Base-by-base conservation (phyloP, 1,140 invertebrate genomes). In the Drosophila suzukii region DNA sequence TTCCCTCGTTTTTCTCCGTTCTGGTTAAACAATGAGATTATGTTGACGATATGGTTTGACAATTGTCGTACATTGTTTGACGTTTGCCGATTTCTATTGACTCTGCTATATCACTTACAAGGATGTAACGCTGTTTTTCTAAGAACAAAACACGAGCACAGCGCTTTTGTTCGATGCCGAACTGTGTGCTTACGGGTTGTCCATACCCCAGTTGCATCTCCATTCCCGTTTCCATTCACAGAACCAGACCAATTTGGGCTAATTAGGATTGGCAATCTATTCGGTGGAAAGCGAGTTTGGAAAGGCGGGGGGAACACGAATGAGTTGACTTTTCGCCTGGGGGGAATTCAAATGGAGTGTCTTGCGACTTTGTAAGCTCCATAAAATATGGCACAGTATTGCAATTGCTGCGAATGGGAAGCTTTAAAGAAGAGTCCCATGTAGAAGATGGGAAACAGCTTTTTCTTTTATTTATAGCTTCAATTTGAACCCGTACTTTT, bases 31-130 rank as follows among this genome's bases (percentile, higher is more conserved):
- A 91, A 91, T 81, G 75, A 89, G 89, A 91, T 91, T 91, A 91
- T 91, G 89, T 91, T 81, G 84, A 84, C 81, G 89, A 89, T 91
- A 91, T 91, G 89, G 83, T 91, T 84, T 91, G 89, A 91, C 88
- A 91, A 91, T 91, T 91, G 88, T 91, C 89, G 84, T 67, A 90
- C 85, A 90, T 90, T 90, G 85, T 90, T 90, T 90, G 85, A 90
- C 86, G 78, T 90, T 90, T 90, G 85, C 86, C 86, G 85, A 90
- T 90, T 85, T 55, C 84, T 84, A 84, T 89, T 90, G 85, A 83
- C 83, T 71, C 57, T 30, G 12, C 54, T 84, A 81, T 84, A 81
- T 90, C 84, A 53, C 77, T 79, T 90, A 90, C 85, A 90, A 84
- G 85, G 85, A 89, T 89, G 84, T 89, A 85, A 90, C 77, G 74